Conservation (phyloP, 2,113 vertebrate species). For the Alectura lathami region DNA sequence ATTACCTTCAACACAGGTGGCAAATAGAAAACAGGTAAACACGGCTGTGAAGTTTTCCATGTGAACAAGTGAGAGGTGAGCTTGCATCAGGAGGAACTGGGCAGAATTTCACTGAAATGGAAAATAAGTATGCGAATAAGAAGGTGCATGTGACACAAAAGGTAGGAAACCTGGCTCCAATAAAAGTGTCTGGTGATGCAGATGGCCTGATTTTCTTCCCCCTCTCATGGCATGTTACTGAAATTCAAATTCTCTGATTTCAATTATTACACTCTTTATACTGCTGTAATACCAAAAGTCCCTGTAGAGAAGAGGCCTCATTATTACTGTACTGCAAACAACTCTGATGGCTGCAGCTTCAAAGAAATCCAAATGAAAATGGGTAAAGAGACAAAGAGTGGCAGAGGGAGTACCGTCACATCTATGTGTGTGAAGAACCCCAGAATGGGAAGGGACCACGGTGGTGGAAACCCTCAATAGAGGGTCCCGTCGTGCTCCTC, state of each 20-base stretch:
- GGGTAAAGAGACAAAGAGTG: neutral
- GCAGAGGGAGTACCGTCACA: neutral
- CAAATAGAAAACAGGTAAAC: constrained; percentile 60
- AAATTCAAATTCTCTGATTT: constrained; percentile 57
- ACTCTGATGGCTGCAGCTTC: neutral
- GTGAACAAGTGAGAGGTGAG: constrained; percentile 29
- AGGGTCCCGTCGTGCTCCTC: accelerated
- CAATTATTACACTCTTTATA: constrained; percentile 50
- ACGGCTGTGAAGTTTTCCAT: constrained; percentile 10
- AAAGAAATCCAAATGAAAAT: neutral
- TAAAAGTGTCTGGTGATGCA: constrained; percentile 14
- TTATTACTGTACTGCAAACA: constrained; percentile 34
- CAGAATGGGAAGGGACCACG: neutral
- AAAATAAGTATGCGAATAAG: constrained; percentile 58
- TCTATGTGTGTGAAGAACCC: neutral
- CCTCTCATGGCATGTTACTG: neutral
- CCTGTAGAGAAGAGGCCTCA: neutral
- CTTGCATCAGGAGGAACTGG: neutral
- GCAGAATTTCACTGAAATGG: constrained; percentile 43
- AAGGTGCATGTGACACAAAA: constrained; percentile 50
- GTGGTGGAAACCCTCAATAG: neutral
- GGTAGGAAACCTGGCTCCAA: constrained; percentile 47
- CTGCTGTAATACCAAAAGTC: neutral
- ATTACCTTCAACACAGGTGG: constrained; percentile 15
- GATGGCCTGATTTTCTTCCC: constrained; percentile 49